Evolutionary conservation across 2,888 invertebrate species (phyloP).

Genomic region (Papilio demoleus): DNA sequence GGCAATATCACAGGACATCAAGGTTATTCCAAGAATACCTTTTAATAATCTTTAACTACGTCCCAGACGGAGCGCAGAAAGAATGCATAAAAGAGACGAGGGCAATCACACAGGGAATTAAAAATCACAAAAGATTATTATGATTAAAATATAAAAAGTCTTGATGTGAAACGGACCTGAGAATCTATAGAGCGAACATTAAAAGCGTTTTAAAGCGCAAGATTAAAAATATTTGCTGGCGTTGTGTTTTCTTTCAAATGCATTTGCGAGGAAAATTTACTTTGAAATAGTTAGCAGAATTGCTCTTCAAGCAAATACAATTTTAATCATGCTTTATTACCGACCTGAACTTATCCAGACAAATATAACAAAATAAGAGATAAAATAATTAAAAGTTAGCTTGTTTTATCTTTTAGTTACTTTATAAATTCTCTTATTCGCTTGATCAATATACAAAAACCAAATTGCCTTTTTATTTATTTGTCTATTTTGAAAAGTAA

Average conservation of each 20-base stretch:
- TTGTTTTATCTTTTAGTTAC: not conserved
- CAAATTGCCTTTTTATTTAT: not conserved
- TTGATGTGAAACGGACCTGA: constrained; percentile 11
- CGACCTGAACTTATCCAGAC: not conserved
- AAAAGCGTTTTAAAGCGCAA: constrained; percentile 27
- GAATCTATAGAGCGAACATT: constrained; percentile 22
- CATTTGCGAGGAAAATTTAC: constrained; percentile 27
- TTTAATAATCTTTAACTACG: constrained; percentile 11
- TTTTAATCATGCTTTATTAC: constrained; percentile 17
- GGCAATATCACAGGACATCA: not conserved
- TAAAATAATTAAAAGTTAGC: not conserved
- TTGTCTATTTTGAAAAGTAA: not conserved
- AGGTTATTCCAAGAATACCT: not conserved
- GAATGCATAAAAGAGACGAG: not conserved
- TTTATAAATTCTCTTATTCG: too few species aligned
- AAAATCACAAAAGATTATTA: constrained; percentile 19
- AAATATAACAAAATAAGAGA: not conserved
- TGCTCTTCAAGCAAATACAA: constrained; percentile 9
- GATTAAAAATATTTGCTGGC: constrained; percentile 37
- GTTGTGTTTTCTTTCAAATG: constrained; percentile 30
- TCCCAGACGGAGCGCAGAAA: not conserved
- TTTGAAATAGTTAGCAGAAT: constrained; percentile 23
- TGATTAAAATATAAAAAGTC: constrained; percentile 17
- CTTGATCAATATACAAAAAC: too few species aligned
- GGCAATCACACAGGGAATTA: constrained; percentile 20